Percentiles rank a stretch among this genome's conserved stretches.
Conservation (phyloP, 2,888 invertebrate genomes). For the Agrotis segetum region DNA sequence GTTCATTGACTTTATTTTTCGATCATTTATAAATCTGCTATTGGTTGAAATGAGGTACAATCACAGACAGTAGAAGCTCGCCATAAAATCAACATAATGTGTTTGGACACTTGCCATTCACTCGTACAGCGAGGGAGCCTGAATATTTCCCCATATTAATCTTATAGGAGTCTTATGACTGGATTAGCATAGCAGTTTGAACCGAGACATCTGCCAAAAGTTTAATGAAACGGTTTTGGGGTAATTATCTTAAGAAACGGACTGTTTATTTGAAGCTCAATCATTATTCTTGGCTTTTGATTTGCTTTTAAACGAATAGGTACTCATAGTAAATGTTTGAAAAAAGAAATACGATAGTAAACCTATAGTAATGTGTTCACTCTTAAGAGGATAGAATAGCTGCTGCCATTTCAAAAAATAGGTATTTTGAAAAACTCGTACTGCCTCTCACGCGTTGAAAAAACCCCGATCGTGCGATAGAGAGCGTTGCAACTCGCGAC, state of each 20-base stretch:
- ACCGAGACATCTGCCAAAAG: constrained; percentile 38
- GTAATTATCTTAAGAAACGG: constrained; percentile 1
- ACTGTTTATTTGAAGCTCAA: neutral
- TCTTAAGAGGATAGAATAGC: too few relatives aligned
- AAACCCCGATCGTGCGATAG: too few relatives aligned
- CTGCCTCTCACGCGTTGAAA: too few relatives aligned
- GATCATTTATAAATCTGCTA: constrained; percentile 32
- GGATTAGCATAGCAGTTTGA: constrained; percentile 42
- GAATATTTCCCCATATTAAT: constrained; percentile 33
- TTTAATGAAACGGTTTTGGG: constrained; percentile 28
- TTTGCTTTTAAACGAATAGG: too few relatives aligned
- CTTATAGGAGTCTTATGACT: constrained; percentile 17
- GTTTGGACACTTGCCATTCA: constrained; percentile 56
- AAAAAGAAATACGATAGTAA: too few relatives aligned
- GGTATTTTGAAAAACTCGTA: too few relatives aligned
- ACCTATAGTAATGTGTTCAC: too few relatives aligned
- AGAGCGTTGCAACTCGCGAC: too few relatives aligned
- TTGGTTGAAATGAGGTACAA: constrained; percentile 41
- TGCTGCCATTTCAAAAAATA: too few relatives aligned
- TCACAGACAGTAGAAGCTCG: constrained; percentile 36
- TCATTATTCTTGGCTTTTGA: neutral
- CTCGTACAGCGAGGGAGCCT: constrained; percentile 7
- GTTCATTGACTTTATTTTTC: constrained; percentile 30
- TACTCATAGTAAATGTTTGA: too few relatives aligned
- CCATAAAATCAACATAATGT: constrained; percentile 60